Evolutionary conservation across 2,113 vertebrate genomes (phyloP), one percentile per base, ranked within the genome.

Genomic region (Paratilapia polleni): DNA sequence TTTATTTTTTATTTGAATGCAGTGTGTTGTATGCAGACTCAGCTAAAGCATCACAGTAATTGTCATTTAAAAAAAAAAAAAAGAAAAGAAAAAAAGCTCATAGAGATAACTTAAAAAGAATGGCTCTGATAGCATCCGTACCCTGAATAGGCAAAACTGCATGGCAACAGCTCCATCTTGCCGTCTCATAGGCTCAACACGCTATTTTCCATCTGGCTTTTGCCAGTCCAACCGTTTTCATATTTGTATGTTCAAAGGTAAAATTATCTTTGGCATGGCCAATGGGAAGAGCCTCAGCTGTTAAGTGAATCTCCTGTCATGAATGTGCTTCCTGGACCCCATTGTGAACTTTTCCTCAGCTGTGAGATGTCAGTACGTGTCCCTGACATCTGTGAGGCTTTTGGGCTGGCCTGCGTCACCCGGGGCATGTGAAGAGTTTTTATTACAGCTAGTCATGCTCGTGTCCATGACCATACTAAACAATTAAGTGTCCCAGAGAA

Each of bases 141-240:
- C 56, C 26, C 22, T 68, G 58, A 87, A 77, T 85, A 85, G 82
- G 52, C 4, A 2, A 77, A 82, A 59, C 84, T 89, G 86, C 89
- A 84, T 43, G 20, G 90, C 86, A 91, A 92, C 91, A 85, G 78
- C 78, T 58, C 54, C 78, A 22, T 38, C 62, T 49, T 28, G 10
- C 31, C 43, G 3, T 59, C 24, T 77, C 61, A 88, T 90, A 73
- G 83, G 87, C 83, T 79, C 24, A 73, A 66, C 4, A n/a, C 1
- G 28, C 52, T 54, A 24, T 74, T 84, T 78, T 26, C 74, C 34
- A 19, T 58, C 17, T 28, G 8, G 36, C 77, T 85, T 68, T 14
- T 47, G 38, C 78, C 66, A 54, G 62, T 85, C 73, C 66, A 76
- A 82, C 59, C 82, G 79, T 83, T 89, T 90, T 74, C 49, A 76